Conservation (phyloP, 2,888 invertebrate species). For the Dusona sp. region DNA sequence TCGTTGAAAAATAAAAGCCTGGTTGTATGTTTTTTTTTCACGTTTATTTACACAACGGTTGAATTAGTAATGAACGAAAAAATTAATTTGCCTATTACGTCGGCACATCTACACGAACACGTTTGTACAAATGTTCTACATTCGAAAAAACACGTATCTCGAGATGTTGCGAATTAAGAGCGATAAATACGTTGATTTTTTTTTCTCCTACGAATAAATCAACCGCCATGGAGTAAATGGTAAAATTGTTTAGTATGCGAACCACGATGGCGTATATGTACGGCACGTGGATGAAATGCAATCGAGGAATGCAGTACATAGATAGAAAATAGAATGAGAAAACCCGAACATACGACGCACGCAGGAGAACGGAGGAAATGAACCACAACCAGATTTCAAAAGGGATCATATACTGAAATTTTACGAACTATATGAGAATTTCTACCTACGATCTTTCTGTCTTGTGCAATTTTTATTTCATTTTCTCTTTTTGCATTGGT, state of each 20-base stretch:
- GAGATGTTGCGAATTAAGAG: conserved; percentile 22
- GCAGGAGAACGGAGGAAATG: conserved; percentile 20
- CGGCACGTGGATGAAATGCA: conserved; percentile 63
- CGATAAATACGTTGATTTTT: conserved; percentile 75
- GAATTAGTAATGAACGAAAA: background rate
- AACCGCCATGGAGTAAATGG: conserved; percentile 67
- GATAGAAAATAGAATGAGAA: conserved; percentile 40
- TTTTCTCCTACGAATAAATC: conserved; percentile 76
- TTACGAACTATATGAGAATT: conserved; percentile 15
- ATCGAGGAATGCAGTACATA: conserved; percentile 51
- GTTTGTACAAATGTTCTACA: background rate
- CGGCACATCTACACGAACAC: background rate
- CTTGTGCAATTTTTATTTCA: background rate
- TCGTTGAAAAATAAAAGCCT: too few species aligned
- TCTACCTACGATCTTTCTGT: background rate
- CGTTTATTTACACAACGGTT: too few species aligned
- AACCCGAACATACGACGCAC: conserved; percentile 12
- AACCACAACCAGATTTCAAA: conserved; percentile 53
- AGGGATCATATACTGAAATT: conserved; percentile 41
- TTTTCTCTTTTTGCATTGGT: background rate
- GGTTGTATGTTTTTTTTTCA: too few species aligned
- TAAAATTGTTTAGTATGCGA: conserved; percentile 68
- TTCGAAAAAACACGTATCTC: background rate
- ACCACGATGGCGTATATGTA: conserved; percentile 54
- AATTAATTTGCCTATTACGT: background rate